These are phyloP conservation scores for Cremastinae sp. DNA, from an alignment of 2,888 invertebrate species.

Conservation along the genomic window DNA sequence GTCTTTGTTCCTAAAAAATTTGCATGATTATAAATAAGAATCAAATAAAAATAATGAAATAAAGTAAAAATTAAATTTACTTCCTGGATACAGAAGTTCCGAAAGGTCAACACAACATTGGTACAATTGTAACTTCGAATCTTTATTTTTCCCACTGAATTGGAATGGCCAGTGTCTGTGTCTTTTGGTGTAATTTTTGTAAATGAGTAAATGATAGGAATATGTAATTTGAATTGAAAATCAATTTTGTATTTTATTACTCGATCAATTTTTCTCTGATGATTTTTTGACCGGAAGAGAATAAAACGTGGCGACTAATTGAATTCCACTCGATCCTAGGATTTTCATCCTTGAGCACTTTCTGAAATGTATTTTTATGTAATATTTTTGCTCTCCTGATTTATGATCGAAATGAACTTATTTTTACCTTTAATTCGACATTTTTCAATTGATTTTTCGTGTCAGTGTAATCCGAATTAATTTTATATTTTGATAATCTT, in stretches of 20 bases:
- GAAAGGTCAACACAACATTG: slow-evolving; percentile 70
- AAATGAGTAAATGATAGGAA: not conserved
- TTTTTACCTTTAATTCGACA: slow-evolving; percentile 66
- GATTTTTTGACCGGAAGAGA: slow-evolving; percentile 37
- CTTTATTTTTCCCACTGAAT: slow-evolving; percentile 56
- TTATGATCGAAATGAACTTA: not conserved
- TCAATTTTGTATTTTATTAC: slow-evolving; percentile 54
- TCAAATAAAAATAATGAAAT: not conserved
- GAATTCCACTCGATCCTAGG: slow-evolving; percentile 72
- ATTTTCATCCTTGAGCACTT: slow-evolving; percentile 51
- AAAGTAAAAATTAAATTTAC: slow-evolving; percentile 61
- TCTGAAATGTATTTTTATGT: slow-evolving; percentile 50
- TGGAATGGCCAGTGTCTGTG: slow-evolving; percentile 73
- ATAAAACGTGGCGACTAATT: slow-evolving; percentile 63
- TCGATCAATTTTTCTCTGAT: slow-evolving; percentile 63
- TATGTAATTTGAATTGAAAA: not conserved
- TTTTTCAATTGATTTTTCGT: slow-evolving; percentile 64
- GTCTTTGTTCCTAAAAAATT: slow-evolving; percentile 64
- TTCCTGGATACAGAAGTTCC: slow-evolving; percentile 73
- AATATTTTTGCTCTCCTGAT: not conserved
- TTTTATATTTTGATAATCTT: slow-evolving; percentile 69
- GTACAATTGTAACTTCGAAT: slow-evolving; percentile 58
- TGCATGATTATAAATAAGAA: slow-evolving; percentile 15
- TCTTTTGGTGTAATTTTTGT: slow-evolving; percentile 55
- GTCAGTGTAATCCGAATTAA: slow-evolving; percentile 64